Evolutionary conservation across 2,888 invertebrate species (phyloP).

Genomic region (Epistrophe grossulariae): DNA sequence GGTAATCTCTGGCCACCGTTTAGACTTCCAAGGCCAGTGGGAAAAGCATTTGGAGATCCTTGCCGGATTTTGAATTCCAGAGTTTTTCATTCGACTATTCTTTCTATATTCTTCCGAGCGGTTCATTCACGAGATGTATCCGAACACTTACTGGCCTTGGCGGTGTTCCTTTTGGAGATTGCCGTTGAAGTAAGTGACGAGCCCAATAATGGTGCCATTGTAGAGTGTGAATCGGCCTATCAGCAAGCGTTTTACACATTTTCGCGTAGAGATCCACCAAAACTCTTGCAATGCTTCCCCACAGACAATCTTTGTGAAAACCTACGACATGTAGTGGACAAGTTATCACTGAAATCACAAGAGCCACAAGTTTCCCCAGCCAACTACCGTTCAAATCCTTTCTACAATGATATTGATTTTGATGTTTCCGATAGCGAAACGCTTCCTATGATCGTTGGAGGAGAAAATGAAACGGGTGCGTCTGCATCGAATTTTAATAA

Average conservation of each 20-base stretch:
- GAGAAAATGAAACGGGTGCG: slow-evolving; percentile 78
- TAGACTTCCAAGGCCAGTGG: slow-evolving; percentile 88
- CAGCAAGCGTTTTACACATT: slow-evolving; percentile 78
- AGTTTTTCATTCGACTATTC: slow-evolving; percentile 85
- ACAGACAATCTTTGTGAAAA: slow-evolving; percentile 91
- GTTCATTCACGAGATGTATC: slow-evolving; percentile 90
- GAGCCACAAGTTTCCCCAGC: slow-evolving; percentile 86
- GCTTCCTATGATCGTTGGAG: slow-evolving; percentile 83
- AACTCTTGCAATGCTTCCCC: slow-evolving; percentile 87
- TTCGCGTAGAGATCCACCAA: slow-evolving; percentile 81
- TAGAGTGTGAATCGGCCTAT: slow-evolving; percentile 80
- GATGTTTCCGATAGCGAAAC: slow-evolving; percentile 88
- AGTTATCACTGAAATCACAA: slow-evolving; percentile 86
- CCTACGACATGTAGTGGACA: slow-evolving; percentile 88
- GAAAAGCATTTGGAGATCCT: slow-evolving; percentile 88
- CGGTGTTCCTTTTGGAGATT: slow-evolving; percentile 94
- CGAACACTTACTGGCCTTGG: slow-evolving; percentile 94
- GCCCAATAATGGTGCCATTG: slow-evolving; percentile 78
- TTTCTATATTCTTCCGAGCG: slow-evolving; percentile 93
- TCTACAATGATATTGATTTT: slow-evolving; percentile 91
- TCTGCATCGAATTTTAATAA: slow-evolving; percentile 78
- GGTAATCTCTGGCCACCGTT: slow-evolving; percentile 93
- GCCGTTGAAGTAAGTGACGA: slow-evolving; percentile 85
- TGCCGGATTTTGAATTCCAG: slow-evolving; percentile 82
- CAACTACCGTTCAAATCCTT: slow-evolving; percentile 85